Base-by-base conservation (phyloP, 2,888 invertebrate genomes). In the Eupithecia centaureata region DNA sequence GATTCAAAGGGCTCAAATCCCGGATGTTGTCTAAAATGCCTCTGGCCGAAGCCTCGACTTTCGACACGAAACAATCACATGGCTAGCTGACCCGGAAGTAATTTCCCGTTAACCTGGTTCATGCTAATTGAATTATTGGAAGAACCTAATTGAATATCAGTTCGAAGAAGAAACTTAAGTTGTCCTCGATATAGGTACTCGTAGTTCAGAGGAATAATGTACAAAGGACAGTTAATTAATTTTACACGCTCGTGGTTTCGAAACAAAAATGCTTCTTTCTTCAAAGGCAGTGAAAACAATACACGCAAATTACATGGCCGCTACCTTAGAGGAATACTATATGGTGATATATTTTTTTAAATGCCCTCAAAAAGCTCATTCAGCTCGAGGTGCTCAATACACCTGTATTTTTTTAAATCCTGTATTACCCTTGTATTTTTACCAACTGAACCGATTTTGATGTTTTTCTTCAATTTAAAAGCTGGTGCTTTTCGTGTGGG, bases 21-120 rank as follows among this genome's bases (percentile, higher is more conserved):
- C 13, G 25, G 51, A 54, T n/a, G 10, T 27, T 56, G 30, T 18
- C 56, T 30, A 30, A 56, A 56, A 33, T 28, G 61, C 5, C 54
- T 65, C 58, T 63, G 63, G 15, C 51, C 13, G 33, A 54, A 38
- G 56, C 62, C 58, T 25, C 47, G 18, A 63, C 65, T 63, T 54
- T 58, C 68, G 60, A 61, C 59, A 73, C 72, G 72, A 77, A 76
- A 79, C 77, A 76, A 77, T 78, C 77, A 77, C 68, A 67, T 65
- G 65, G 75, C 73, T 72, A 68, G 25, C 61, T 77, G 79, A 77
- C 76, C 77, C 73, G 79, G 77, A 78, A 77, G 68, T 77, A 75
- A 78, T 76, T 73, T 51, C 63, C 38, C 10, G 30, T 35, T 58
- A 58, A 58, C 58, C 33, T 32, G 58, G 27, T 30, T 30, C 30